phyloP scores from a whole-genome alignment of 1,140 invertebrate species.

The Oppia nitens region DNA sequence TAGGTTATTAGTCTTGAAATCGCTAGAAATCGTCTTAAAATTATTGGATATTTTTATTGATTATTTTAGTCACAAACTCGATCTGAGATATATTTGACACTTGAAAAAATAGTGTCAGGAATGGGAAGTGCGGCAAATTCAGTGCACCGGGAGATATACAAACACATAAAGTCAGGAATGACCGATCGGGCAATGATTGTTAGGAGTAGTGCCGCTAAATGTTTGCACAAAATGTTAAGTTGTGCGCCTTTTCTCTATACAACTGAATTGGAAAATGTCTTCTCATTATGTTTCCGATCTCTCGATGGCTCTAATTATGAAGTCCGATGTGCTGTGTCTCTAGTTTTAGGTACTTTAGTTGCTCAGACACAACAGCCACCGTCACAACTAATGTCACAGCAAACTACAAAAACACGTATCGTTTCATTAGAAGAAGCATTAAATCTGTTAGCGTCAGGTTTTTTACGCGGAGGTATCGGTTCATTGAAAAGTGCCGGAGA shows the following conservation, averaged over 20 bases:
- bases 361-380: conserved; percentile 53
- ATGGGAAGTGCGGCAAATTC: conserved; percentile 70
- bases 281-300: conserved; percentile 70
- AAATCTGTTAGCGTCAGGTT: conserved; percentile 79
- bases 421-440: conserved; percentile 81
- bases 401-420: conserved; percentile 25
- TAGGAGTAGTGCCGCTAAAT: conserved; percentile 67
- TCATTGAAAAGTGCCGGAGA: conserved; percentile 87
- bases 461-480: conserved; percentile 77
- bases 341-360: conserved; percentile 58
- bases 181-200: conserved; percentile 80
- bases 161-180: conserved; percentile 61
- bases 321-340: conserved; percentile 74
- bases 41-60: conserved; percentile 1
- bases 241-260: conserved; percentile 73
- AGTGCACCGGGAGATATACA: conserved; percentile 82
- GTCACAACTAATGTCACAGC: conserved; percentile 22
- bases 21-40: not conserved
- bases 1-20: not conserved
- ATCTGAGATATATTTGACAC: conserved; percentile 88
- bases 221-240: conserved; percentile 71
- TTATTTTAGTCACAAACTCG: conserved; percentile 58
- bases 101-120: conserved; percentile 76
- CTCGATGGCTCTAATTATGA: conserved; percentile 91
- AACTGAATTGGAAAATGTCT: conserved; percentile 70